Base-by-base conservation (phyloP, 2,113 vertebrate genomes). In the Cariama cristata region DNA sequence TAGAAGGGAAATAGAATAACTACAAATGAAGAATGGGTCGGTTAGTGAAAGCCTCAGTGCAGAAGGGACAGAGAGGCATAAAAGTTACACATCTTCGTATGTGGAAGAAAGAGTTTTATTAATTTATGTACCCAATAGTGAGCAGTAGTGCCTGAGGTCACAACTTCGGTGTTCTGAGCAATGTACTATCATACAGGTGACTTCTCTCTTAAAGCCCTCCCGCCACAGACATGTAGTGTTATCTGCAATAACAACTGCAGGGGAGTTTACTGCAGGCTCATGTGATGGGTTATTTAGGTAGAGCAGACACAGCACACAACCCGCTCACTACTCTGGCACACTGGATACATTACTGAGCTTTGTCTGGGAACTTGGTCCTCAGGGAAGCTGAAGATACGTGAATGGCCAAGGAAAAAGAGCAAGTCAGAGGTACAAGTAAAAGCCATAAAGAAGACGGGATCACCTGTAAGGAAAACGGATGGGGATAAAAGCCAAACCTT, bases 201-300 rank as follows among this genome's bases (percentile, higher is more conserved):
- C 26, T n/a, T 58, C 64, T 74, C 19, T 53, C 64, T 58, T 72
- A 32, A 69, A 73, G 50, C 30, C 38, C 17, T 95, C 1, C 0
- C 0, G 3, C 44, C 63, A 62, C n/a, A 52, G 47, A 45, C 0
- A 0, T 24, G 40, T 21, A 12, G 49, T 7, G 33, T 44, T 47
- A 49, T 6, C 82, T 74, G 23, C 20, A 15, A 1, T 47, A 56
- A 14, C 24, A 59, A 0, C 32, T 44, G 56, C 74, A 76, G 50
- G 69, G 58, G 55, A 27, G 19, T 35, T 53, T 35, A 28, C 24
- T 63, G 32, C 38, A 62, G 20, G 18, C 42, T 90, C 4, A 1
- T 45, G 27, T 1, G 0, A 9, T 0, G 1, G 13, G 14, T 67
- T 56, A 17, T 58, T 58, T 27, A 66, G 42, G 64, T 30, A 35